phyloP scores from a whole-genome alignment of 2,797 vertebrate species.

The Sarcophilus harrisii region DNA sequence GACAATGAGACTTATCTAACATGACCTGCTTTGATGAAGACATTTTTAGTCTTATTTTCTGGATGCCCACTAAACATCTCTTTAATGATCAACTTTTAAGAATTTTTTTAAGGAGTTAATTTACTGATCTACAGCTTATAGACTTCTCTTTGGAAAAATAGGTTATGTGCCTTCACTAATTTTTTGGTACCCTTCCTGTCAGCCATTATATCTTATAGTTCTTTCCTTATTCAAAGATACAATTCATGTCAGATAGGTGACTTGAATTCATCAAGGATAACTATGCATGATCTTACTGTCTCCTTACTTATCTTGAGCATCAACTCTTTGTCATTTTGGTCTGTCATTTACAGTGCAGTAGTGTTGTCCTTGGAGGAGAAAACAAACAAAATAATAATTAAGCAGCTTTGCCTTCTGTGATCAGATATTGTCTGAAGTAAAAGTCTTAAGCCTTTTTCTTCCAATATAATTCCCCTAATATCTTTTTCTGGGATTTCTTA shows the following conservation, averaged over 20 bases:
- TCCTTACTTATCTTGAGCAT: not conserved
- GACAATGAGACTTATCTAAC: not conserved
- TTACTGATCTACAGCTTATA: not conserved
- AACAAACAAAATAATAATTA: not conserved
- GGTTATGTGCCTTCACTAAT: not conserved
- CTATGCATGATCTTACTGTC: not conserved
- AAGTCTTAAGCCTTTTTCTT: not conserved
- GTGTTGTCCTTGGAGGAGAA: not conserved
- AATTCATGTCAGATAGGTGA: not conserved
- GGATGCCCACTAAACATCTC: not conserved
- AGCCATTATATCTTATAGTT: not conserved
- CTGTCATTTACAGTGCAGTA: not conserved
- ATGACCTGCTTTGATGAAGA: not conserved
- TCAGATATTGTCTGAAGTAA: not conserved
- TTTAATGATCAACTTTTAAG: not conserved
- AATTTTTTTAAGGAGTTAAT: not conserved
- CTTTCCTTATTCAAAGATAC: not conserved
- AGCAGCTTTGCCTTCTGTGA: not conserved
- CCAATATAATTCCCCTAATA: not conserved
- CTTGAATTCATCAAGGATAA: not conserved
- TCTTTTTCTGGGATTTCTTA: not conserved
- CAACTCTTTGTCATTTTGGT: not conserved
- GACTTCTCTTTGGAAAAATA: not conserved
- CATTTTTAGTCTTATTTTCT: not conserved
- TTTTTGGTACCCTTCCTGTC: not conserved